These are phyloP conservation scores for Elgonia sp. DNA, from an alignment of 2,888 invertebrate genomes.

Conservation along the genomic window DNA sequence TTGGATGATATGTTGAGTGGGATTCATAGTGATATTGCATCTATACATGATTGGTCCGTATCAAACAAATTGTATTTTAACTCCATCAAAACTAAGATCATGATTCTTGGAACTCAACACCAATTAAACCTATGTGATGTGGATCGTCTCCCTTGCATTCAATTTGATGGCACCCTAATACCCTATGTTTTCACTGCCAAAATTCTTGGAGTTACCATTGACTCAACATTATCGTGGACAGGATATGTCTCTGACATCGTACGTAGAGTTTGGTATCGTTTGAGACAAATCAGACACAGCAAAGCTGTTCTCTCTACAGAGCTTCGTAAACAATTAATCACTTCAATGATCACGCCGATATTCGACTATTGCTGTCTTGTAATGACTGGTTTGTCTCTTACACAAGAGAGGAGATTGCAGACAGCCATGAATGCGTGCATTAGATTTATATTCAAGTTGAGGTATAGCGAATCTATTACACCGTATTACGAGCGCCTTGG, in stretches of 20 bases:
- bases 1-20: neutral
- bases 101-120: neutral
- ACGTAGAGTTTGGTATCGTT: neutral
- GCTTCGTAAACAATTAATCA: neutral
- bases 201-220: neutral
- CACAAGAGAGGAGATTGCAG: neutral
- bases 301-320: neutral
- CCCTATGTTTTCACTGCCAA: neutral
- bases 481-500: neutral
- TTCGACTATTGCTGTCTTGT: neutral
- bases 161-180: neutral
- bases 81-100: neutral
- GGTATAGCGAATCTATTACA: neutral
- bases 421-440: neutral
- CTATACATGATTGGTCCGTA: neutral
- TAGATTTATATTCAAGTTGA: neutral
- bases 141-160: too few relatives aligned
- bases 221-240: neutral
- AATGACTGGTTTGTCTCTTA: neutral
- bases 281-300: neutral
- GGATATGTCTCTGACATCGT: neutral
- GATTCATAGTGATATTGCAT: neutral
- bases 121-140: too few relatives aligned
- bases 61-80: neutral
- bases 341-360: neutral